A percentile compares a stretch with the other conserved stretches of the same genome.
Conservation (phyloP, 2,888 invertebrate genomes). For the Drosophila histrio region DNA sequence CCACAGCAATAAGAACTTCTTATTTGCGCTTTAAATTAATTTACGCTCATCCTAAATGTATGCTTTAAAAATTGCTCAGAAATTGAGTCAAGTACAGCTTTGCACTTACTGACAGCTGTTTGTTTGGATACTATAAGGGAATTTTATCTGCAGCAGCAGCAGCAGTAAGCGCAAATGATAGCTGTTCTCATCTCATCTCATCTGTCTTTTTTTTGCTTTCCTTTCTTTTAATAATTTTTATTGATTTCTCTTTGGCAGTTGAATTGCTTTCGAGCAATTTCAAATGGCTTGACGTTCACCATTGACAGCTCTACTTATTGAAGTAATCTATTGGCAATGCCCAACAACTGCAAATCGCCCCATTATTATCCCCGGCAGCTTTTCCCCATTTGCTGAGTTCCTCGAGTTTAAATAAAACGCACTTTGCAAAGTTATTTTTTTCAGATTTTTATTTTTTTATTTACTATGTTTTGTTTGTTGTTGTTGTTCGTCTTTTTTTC, state of each 20-base stretch:
- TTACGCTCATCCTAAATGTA: neutral
- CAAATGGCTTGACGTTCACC: constrained; percentile 41
- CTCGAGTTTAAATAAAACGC: constrained; percentile 58
- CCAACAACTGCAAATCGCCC: constrained; percentile 47
- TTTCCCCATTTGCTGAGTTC: constrained; percentile 25
- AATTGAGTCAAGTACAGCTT: constrained; percentile 14
- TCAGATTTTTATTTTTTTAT: constrained; percentile 78
- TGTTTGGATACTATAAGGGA: neutral
- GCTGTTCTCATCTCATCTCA: neutral
- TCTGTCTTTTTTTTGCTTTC: constrained; percentile 1
- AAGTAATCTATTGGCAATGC: constrained; percentile 58
- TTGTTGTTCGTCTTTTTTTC: constrained; percentile 41
- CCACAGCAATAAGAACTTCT: neutral
- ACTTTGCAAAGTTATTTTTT: constrained; percentile 51
- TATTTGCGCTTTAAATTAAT: constrained; percentile 6
- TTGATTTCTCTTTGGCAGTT: constrained; percentile 41
- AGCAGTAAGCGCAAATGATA: constrained; percentile 21
- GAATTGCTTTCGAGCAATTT: constrained; percentile 52
- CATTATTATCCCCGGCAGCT: constrained; percentile 49
- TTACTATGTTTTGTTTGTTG: constrained; percentile 66
- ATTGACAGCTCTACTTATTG: constrained; percentile 64
- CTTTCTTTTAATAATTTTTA: constrained; percentile 45
- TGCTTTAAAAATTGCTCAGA: constrained; percentile 10
- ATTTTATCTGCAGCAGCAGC: constrained; percentile 15
- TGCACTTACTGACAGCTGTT: constrained; percentile 22